These are phyloP conservation scores for Anseranas semipalmata DNA, from an alignment of 2,113 vertebrate genomes.

Conservation along the genomic window DNA sequence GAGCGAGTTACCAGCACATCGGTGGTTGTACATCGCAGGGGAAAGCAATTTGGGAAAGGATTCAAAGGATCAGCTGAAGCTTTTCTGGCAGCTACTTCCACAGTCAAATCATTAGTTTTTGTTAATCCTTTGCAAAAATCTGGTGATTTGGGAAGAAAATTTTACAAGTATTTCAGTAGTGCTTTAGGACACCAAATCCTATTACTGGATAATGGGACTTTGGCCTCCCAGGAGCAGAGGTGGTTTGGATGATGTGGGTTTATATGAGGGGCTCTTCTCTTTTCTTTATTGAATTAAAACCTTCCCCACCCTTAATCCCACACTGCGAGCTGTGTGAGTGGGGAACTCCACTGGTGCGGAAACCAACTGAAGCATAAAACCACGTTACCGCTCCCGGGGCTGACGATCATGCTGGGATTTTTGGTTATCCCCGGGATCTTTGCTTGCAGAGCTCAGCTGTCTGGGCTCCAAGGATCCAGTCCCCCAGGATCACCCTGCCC, in stretches of 20 bases:
- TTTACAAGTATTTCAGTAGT: neutral
- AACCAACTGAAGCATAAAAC: neutral
- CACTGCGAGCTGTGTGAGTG: neutral
- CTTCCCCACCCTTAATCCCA: neutral
- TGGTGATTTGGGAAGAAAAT: neutral
- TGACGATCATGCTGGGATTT: neutral
- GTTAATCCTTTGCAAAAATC: conserved; percentile 51
- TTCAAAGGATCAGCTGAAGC: neutral
- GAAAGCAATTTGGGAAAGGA: neutral
- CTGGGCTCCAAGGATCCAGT: neutral
- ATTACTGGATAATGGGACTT: conserved; percentile 22
- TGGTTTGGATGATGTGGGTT: neutral
- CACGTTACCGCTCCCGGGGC: fast-evolving
- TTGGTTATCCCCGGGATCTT: neutral
- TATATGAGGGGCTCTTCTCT: neutral
- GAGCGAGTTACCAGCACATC: neutral
- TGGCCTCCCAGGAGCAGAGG: neutral
- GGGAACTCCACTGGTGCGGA: neutral
- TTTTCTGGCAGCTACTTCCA: conserved; percentile 12
- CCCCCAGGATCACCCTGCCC: neutral
- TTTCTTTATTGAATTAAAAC: conserved; percentile 21
- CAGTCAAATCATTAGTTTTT: conserved; percentile 9
- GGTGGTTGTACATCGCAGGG: neutral
- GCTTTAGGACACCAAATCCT: conserved; percentile 42
- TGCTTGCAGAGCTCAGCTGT: neutral